Conservation (phyloP, 1,140 invertebrate species). For the Elymnias hypermnestra region DNA sequence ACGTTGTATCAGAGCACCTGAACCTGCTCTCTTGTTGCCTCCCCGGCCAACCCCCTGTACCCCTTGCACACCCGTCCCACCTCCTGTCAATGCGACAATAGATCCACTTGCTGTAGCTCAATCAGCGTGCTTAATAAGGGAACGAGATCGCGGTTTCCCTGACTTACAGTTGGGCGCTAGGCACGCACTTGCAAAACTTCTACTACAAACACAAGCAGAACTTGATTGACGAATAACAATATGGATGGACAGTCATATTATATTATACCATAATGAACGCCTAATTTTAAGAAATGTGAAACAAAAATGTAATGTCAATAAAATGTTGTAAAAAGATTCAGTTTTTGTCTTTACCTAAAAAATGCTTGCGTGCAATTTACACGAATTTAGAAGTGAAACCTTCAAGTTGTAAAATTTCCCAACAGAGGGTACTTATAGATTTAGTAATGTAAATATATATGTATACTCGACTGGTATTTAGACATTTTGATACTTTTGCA, state of each 20-base stretch:
- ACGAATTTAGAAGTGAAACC: too few species aligned
- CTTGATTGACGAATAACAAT: constrained; percentile 11
- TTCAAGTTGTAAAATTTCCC: too few species aligned
- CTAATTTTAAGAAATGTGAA: too few species aligned
- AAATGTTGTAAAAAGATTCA: too few species aligned
- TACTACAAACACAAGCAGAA: constrained; percentile 71
- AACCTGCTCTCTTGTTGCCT: constrained; percentile 22
- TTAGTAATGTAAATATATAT: too few species aligned
- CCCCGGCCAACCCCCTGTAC: constrained; percentile 10
- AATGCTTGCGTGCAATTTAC: too few species aligned
- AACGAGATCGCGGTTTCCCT: constrained; percentile 71
- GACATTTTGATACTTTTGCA: too few species aligned
- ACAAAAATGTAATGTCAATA: too few species aligned
- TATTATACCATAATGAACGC: too few species aligned
- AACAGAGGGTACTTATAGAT: too few species aligned
- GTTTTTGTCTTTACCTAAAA: too few species aligned
- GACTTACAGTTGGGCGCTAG: constrained; percentile 80
- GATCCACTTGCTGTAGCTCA: not conserved
- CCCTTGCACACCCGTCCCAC: constrained; percentile 27
- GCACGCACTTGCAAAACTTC: constrained; percentile 70
- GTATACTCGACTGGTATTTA: too few species aligned
- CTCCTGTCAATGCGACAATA: constrained; percentile 12
- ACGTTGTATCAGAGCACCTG: constrained; percentile 64
- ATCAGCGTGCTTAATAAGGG: constrained; percentile 29
- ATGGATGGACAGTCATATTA: not conserved